phyloP scores from a whole-genome alignment of 2,113 vertebrate genomes.

The Pterocles orientalis region DNA sequence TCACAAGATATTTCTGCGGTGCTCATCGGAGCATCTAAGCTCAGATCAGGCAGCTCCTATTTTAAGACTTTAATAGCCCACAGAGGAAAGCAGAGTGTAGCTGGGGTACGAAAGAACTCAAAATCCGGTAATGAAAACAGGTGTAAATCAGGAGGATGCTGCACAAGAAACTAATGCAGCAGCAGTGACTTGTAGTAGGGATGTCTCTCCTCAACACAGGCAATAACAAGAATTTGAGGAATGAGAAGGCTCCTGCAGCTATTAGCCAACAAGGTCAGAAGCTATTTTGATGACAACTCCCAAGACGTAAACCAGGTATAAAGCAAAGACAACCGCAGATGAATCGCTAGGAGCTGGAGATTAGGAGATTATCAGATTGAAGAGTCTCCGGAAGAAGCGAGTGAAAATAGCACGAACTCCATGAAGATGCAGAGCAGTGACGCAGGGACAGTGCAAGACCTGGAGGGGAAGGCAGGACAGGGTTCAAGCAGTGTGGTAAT shows the following conservation, averaged over 20 bases:
- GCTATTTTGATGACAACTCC: conserved; percentile 28
- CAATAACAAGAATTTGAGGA: background rate
- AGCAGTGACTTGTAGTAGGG: background rate
- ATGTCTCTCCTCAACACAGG: background rate
- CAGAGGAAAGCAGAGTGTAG: background rate
- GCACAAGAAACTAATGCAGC: background rate
- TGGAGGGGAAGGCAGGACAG: background rate
- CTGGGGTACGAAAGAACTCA: background rate
- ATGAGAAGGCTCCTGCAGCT: background rate
- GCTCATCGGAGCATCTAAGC: background rate
- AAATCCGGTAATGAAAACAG: background rate
- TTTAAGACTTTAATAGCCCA: conserved; percentile 5
- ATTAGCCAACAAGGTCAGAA: conserved; percentile 49
- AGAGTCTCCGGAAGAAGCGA: background rate
- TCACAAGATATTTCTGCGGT: background rate
- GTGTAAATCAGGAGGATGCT: background rate
- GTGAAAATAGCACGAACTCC: background rate
- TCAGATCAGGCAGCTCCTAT: background rate
- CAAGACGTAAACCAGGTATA: conserved; percentile 38
- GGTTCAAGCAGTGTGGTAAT: background rate
- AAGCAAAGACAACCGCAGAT: conserved; percentile 10
- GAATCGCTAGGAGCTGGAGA: conserved; percentile 16
- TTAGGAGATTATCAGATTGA: conserved; percentile 65
- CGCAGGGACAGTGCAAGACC: background rate
- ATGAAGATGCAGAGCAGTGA: background rate